Evolutionary conservation across 2,888 invertebrate genomes (phyloP), one percentile per base, ranked within the genome.

Genomic region (Euzetes globulus): DNA sequence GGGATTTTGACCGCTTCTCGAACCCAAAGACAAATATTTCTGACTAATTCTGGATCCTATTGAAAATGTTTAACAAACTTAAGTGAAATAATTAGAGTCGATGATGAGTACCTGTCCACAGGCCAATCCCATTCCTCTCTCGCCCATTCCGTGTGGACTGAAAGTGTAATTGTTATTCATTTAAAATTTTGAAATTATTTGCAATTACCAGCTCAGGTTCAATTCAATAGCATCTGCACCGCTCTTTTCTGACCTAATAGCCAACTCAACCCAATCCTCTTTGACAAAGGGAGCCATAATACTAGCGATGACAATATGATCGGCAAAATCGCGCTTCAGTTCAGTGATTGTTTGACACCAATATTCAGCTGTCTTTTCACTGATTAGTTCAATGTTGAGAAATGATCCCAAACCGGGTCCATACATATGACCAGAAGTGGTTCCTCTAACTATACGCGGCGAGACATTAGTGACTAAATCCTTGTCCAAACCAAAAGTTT

Each of bases 81-180:
- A 19, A n/a, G 2, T 50, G n/a, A n/a, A n/a, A n/a, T n/a, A n/a
- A 19, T 6, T 50, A n/a, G 5, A n/a, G n/a, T n/a, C 13, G 13
- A 3, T 6, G n/a, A n/a, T 19, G n/a, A 65, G 65, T 82, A 91
- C 92, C 87, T 97, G 96, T 75, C 98, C 98, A 83, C 98, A 98
- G 65, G 98, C 98, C 72, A 99, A 85, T 0, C 98, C 99, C 98
- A 99, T 98, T 55, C 97, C 97, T 15, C 91, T 88, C 82, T 97
- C 97, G 1, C 95, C 96, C 96, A 99, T 98, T 7, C 98, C 98
- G 83, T 99, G 98, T 0, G 98, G 98, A 82, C 99, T 98, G 0
- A 96, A 97, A 65, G 1, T 33, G 11, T 2, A 25, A 7, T 33
- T 71, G 2, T 41, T 47, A 50, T 70, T 33, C 11, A 11, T 4